Conservation (phyloP, 1,140 invertebrate species). For the Drosophila carrolli region DNA sequence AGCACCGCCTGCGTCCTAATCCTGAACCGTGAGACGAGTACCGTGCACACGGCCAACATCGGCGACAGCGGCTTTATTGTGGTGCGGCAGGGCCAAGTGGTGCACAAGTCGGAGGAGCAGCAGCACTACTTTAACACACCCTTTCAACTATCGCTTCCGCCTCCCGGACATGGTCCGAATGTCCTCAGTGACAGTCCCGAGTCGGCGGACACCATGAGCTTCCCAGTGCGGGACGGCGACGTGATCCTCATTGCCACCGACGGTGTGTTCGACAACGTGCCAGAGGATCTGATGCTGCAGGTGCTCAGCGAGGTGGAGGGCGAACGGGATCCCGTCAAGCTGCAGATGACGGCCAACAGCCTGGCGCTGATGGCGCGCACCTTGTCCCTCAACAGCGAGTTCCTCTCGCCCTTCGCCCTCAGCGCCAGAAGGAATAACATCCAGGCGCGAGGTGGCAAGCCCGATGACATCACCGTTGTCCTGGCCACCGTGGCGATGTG, state of each 20-base stretch:
- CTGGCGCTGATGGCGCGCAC: slow-evolving; percentile 97
- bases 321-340: slow-evolving; percentile 89
- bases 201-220: slow-evolving; percentile 95
- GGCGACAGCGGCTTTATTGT: slow-evolving; percentile 99
- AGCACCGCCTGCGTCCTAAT: slow-evolving; percentile 98
- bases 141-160: slow-evolving; percentile 97
- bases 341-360: slow-evolving; percentile 96
- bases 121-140: slow-evolving; percentile 99
- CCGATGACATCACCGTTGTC: slow-evolving; percentile 98
- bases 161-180: slow-evolving; percentile 92
- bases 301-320: slow-evolving; percentile 86
- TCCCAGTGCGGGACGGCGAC: slow-evolving; percentile 97
- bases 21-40: slow-evolving; percentile 94
- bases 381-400: slow-evolving; percentile 96
- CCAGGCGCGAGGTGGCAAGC: slow-evolving; percentile 96
- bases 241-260: slow-evolving; percentile 98
- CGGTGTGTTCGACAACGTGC: slow-evolving; percentile 99
- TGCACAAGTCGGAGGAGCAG: slow-evolving; percentile 97
- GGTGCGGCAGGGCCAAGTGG: slow-evolving; percentile 93
- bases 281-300: slow-evolving; percentile 91
- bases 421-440: slow-evolving; percentile 97
- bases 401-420: slow-evolving; percentile 97
- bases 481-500: slow-evolving; percentile 94
- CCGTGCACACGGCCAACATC: slow-evolving; percentile 97
- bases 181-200: slow-evolving; percentile 97